Evolutionary conservation across 2,797 vertebrate species (phyloP).

Genomic region (Tenualosa ilisha): DNA sequence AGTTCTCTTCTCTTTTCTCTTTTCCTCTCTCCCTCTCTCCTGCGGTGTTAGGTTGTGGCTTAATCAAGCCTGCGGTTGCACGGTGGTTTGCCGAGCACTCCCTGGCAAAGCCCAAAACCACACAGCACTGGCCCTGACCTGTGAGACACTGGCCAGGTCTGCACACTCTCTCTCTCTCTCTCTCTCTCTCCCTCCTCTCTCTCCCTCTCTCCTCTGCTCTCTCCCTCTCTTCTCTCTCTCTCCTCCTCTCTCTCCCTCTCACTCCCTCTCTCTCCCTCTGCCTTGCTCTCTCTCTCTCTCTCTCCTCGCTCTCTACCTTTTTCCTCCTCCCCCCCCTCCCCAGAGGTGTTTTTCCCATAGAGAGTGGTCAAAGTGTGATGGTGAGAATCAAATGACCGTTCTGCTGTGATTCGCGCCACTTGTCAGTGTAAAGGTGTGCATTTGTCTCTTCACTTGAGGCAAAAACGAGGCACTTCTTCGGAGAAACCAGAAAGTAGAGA

Average conservation of each 20-base stretch:
- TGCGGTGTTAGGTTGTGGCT: constrained; percentile 43
- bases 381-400: neutral
- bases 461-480: neutral
- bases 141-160: neutral
- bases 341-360: neutral
- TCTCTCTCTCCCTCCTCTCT: neutral
- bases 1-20: neutral
- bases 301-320: neutral
- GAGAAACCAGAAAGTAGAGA: neutral
- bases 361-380: neutral
- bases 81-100: constrained; percentile 49
- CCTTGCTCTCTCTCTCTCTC: neutral
- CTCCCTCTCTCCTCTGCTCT: neutral
- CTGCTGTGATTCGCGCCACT: neutral
- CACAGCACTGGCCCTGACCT: constrained; percentile 22
- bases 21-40: neutral
- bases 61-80: constrained; percentile 55
- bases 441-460: neutral
- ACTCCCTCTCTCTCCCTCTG: neutral
- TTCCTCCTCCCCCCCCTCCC: neutral
- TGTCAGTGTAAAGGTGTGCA: neutral
- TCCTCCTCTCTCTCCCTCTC: neutral
- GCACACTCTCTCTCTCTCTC: no score
- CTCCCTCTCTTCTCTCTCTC: neutral
- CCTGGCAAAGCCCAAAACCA: constrained; percentile 47